These are phyloP conservation scores for Plebejus anna DNA, from an alignment of 2,888 invertebrate species.

Conservation along the genomic window DNA sequence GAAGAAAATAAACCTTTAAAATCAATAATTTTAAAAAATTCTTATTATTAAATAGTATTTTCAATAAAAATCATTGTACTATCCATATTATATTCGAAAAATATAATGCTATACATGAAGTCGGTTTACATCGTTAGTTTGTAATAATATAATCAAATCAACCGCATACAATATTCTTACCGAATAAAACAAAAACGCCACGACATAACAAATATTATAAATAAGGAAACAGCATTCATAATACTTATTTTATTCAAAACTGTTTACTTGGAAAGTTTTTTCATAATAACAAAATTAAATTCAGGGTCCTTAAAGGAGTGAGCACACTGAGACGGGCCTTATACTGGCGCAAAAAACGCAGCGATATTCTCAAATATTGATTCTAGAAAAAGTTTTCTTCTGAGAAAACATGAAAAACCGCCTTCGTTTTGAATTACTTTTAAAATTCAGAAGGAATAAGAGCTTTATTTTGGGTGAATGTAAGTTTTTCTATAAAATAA, in stretches of 20 bases:
- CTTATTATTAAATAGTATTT: too few species aligned
- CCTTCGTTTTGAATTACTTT: too few species aligned
- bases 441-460: too few species aligned
- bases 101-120: slow-evolving; percentile 74
- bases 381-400: too few species aligned
- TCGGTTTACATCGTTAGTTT: slow-evolving; percentile 54
- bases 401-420: too few species aligned
- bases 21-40: too few species aligned
- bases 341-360: too few species aligned
- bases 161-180: slow-evolving; percentile 29
- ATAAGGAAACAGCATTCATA: not conserved
- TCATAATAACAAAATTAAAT: not conserved
- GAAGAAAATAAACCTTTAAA: too few species aligned
- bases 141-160: slow-evolving; percentile 31
- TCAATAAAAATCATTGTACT: slow-evolving; percentile 38
- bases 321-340: too few species aligned
- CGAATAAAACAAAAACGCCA: slow-evolving; percentile 15
- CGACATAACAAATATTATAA: slow-evolving; percentile 29
- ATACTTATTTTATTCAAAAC: not conserved
- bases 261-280: not conserved
- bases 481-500: not conserved
- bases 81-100: slow-evolving; percentile 74
- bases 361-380: not conserved
- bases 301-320: not conserved
- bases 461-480: too few species aligned